Base-by-base conservation (phyloP, 2,888 invertebrate species). In the Orthosia gothica region DNA sequence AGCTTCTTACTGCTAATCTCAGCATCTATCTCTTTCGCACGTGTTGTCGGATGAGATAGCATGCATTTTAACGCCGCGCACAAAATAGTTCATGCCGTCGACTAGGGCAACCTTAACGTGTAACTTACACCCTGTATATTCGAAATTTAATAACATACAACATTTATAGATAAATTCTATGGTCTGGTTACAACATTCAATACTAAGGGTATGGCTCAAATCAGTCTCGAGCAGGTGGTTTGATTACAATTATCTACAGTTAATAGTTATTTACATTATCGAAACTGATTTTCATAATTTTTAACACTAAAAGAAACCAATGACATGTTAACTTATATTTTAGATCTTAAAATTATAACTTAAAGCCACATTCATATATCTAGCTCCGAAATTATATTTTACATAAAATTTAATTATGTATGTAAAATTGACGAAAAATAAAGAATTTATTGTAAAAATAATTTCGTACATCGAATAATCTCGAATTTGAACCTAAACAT, bases 211-310 rank as follows among this genome's bases (percentile, higher is more conserved):
- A 95, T 95, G 95, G 95, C 95, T 91, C 89, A 93, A 87, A 92
- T 95, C 95, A 95, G 95, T 95, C 93, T 92, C 94, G 91, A 93
- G 86, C 91, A 91, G 93, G 93, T 93, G 92, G 92, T 93, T 85
- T 85, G 71, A 80, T 79, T 78, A 86, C 73, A 81, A 85, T 78
- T 87, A 89, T 86, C 81, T 91, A 90, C 87, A 88, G 84, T 89
- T 91, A 93, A 89, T 86, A 88, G 85, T 88, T 91, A 93, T 92
- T 89, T 91, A 93, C 91, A 91, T 86, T 87, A 89, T 89, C 90
- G 91, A 94, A 93, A 95, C 93, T 93, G 93, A 92, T 89, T 86
- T 77, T 65, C 70, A 52, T 65, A 70, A 81, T 72, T 81, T 70
- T 79, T 85, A 87, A 82, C 72, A 83, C 81, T 89, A 86, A 88